Percentiles rank a stretch among this genome's conserved stretches.
Conservation (phyloP, 1,140 invertebrate species). For the Campoletis sonorensis region DNA sequence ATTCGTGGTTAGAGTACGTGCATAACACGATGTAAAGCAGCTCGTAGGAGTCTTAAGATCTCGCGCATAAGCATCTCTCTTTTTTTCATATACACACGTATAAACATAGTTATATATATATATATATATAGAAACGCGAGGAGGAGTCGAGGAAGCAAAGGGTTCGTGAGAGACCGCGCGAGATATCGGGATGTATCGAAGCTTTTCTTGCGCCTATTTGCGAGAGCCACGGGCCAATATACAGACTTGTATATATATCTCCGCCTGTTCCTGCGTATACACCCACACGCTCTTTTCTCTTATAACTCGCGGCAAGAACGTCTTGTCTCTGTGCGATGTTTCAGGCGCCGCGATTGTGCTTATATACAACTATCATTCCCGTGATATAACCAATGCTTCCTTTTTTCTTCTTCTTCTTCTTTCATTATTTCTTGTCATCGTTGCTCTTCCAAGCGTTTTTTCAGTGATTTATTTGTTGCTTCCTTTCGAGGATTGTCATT, state of each 20-base stretch:
- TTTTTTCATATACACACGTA: not conserved
- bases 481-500: no score
- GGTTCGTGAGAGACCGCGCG: conserved; percentile 13
- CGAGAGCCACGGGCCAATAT: conserved; percentile 28
- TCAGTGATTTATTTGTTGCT: no score
- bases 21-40: conserved; percentile 42
- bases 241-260: conserved; percentile 28
- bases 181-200: conserved; percentile 45
- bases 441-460: no score
- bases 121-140: not conserved
- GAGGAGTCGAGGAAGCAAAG: conserved; percentile 38
- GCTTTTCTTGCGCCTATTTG: conserved; percentile 45
- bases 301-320: conserved; percentile 15
- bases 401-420: conserved; percentile 6
- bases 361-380: conserved; percentile 8
- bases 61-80: not conserved
- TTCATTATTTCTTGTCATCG: conserved; percentile 1
- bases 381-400: not conserved
- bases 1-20: conserved; percentile 28
- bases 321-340: conserved; percentile 25
- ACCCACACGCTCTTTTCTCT: conserved; percentile 30
- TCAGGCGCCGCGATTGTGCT: conserved; percentile 6
- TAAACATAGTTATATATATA: not conserved
- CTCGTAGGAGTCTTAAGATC: conserved; percentile 28
- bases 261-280: conserved; percentile 42